Base-by-base conservation (phyloP, 2,888 invertebrate genomes). In the Agriopis leucophaearia region DNA sequence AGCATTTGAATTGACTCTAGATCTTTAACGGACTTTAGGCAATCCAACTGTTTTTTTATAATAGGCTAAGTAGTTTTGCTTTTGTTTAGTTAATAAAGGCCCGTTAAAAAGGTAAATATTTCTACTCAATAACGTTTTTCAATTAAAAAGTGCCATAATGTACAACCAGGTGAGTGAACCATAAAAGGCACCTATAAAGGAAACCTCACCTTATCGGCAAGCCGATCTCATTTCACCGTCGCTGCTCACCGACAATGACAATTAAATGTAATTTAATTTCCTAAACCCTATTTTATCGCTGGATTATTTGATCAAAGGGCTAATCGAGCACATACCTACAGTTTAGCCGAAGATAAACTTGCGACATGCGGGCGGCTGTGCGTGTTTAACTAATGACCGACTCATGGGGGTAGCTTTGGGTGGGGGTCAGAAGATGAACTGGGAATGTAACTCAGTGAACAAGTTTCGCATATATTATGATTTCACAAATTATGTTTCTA, bases 361-460 rank as follows among this genome's bases (percentile, higher is more conserved):
- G 91, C 91, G 92, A 92, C 92, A 93, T 93, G 93, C 93, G 93
- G 93, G 93, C 89, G 86, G 80, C 88, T 88, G 88, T 91, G 94
- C 93, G 93, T 94, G 93, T 92, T 94, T 94, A 94, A 93, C 93
- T 94, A 94, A 94, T 94, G 93, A 93, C 92, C 92, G 89, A 89
- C 86, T 87, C 87, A 89, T 90, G 89, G 89, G 90, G 92, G 90
- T 75, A 51, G 55, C 42, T 60, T 44, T 71, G 57, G 68, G 71
- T 55, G 73, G 69, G 64, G 71, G 72, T 66, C 62, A 76, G 72
- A 60, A 8, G 48, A 44, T 10, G 38, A 12, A 10, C 5, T n/a
- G 64, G 3, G 42, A 54, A 36, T 6, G 36, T 15, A 0, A 45
- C 42, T 16, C 64, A 64, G 68, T 50, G 48, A 59, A 13, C 38